These are phyloP conservation scores for Drosophila diplacantha DNA, from an alignment of 2,888 invertebrate species.

Conservation along the genomic window DNA sequence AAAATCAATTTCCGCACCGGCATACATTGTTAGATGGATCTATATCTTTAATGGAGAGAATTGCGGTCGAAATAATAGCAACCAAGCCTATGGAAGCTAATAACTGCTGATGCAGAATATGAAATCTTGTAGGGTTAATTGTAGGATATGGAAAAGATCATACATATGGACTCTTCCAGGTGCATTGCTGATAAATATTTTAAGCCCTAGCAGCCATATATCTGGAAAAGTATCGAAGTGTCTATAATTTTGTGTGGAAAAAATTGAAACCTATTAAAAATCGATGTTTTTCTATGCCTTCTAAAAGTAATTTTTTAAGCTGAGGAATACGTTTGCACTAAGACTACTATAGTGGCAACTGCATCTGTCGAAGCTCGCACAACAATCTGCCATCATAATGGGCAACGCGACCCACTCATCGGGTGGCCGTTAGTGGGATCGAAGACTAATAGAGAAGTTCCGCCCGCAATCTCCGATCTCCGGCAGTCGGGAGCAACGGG, in stretches of 20 bases:
- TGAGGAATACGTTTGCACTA: too few species aligned
- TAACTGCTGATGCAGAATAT: neutral
- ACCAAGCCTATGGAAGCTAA: neutral
- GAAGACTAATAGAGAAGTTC: slow-evolving; percentile 36
- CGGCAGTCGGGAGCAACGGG: slow-evolving; percentile 34
- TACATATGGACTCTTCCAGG: neutral
- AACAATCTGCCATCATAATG: slow-evolving; percentile 26
- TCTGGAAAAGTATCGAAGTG: too few species aligned
- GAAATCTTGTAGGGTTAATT: neutral
- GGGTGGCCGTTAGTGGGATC: slow-evolving; percentile 18
- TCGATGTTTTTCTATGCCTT: too few species aligned
- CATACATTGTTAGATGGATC: slow-evolving; percentile 33
- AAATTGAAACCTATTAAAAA: too few species aligned
- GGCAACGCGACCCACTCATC: slow-evolving; percentile 33
- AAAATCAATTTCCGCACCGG: slow-evolving; percentile 56
- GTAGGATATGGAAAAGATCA: neutral
- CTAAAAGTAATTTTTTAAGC: too few species aligned
- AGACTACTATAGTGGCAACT: neutral
- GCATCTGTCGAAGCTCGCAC: neutral
- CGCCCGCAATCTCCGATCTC: slow-evolving; percentile 11
- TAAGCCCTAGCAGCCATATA: too few species aligned
- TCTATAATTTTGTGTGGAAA: too few species aligned
- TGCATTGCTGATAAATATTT: too few species aligned
- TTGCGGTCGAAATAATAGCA: slow-evolving; percentile 9
- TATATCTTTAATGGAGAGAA: slow-evolving; percentile 17